Evolutionary conservation across 2,113 vertebrate species (phyloP), one percentile per base, ranked within the genome.

Genomic region (mouse (Mus musculus)): DNA sequence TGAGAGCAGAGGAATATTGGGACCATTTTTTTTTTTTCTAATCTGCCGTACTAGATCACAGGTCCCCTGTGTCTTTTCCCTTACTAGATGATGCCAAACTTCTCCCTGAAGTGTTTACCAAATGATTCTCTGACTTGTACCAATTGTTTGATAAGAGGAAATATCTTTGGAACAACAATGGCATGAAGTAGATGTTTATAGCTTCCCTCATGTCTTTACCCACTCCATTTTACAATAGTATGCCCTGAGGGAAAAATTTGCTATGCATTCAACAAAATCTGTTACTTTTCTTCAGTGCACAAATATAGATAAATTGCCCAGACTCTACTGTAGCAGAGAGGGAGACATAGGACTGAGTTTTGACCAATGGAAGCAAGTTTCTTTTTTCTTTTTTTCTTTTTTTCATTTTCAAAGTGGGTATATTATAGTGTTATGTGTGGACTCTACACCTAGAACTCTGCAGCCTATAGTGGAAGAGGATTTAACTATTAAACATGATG

Each of bases 321-420:
- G 56, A 77, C 63, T 71, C 46, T 59, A 1, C 17, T 36, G 9
- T 22, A 71, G 42, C 56, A 78, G 4, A 33, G 49, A 2, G 33
- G 19, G 87, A 78, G 61, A 42, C 30, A 24, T 63, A 46, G 84
- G 56, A 72, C 24, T 87, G 26, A 91, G 2, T 72, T 96, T 76
- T 61, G 30, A 42, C 82, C 61, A 93, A 5, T 91, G 39, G 24
- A 94, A 88, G 24, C 73, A 56, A 84, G 22, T 63, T 63, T 42
- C 42, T 42, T 42, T 42, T 42, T 63, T 63, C 13, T 13, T 54
- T 54, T 54, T 13, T 54, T 54, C 12, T 30, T 75, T 75, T 95
- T 88, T 71, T 36, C 52, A 86, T 96, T 91, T 95, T 94, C 52
- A 84, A 39, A 88, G 39, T 36, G 82, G 65, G 16, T 56, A 39